Evolutionary conservation across 2,113 vertebrate genomes (phyloP).

Genomic region (Hemicordylus capensis): DNA sequence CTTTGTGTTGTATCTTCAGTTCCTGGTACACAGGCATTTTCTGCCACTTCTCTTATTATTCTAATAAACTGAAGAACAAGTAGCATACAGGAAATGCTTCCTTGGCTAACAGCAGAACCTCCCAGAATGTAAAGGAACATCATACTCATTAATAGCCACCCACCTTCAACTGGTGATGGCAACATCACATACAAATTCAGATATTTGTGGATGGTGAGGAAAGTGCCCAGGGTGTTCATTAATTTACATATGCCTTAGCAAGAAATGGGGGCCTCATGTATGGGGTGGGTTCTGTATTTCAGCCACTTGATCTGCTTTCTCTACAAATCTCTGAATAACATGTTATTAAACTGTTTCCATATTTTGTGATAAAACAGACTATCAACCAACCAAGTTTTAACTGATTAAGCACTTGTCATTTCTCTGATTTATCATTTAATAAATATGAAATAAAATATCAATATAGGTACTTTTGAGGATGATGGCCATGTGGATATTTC

Average conservation of each 20-base stretch:
- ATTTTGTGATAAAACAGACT: not conserved
- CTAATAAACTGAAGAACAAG: too few species aligned
- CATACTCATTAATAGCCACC: not conserved
- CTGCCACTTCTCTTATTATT: not conserved
- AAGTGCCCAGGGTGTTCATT: not conserved
- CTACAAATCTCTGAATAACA: not conserved
- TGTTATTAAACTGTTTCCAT: not conserved
- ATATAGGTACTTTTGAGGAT: too few species aligned
- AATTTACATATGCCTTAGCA: too few species aligned
- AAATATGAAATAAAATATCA: too few species aligned
- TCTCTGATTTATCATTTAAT: too few species aligned
- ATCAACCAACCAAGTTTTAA: not conserved
- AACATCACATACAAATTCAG: not conserved
- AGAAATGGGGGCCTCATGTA: not conserved
- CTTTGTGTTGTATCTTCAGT: not conserved
- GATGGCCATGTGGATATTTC: too few species aligned
- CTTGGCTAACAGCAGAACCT: not conserved
- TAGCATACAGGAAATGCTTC: not conserved
- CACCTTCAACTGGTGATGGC: not conserved
- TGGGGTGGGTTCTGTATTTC: not conserved
- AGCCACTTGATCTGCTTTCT: too few species aligned
- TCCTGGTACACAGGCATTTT: not conserved
- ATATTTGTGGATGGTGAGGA: not conserved
- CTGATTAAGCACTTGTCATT: not conserved
- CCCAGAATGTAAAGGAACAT: not conserved